Evolutionary conservation across 1,140 invertebrate species (phyloP).

Genomic region (Calycopis cecrops): DNA sequence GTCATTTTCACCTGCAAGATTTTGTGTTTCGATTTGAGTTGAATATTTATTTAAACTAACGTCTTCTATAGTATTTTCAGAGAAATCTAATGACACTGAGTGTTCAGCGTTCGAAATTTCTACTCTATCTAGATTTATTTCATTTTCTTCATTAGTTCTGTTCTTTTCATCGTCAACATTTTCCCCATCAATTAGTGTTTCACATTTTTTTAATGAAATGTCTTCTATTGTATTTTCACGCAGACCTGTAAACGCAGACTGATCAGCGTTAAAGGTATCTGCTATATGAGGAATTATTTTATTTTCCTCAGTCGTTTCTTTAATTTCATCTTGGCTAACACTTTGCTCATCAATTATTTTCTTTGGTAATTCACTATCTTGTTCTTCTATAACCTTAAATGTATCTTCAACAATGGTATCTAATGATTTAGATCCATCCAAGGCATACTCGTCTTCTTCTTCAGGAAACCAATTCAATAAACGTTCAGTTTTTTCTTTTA

Average conservation of each 20-base stretch:
- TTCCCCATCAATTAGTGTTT: neutral
- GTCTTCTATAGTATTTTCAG: too few species aligned
- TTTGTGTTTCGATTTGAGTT: too few species aligned
- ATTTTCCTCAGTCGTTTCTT: neutral
- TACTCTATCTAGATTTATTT: too few species aligned
- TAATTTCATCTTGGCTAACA: neutral
- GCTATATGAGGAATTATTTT: neutral
- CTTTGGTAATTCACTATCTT: slow-evolving; percentile 8
- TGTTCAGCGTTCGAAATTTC: too few species aligned
- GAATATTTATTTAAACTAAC: too few species aligned
- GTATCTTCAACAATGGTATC: neutral
- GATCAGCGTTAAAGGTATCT: neutral
- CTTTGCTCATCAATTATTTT: too few species aligned
- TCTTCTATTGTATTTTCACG: too few species aligned
- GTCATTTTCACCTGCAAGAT: too few species aligned
- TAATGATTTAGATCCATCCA: neutral
- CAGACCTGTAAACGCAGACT: too few species aligned
- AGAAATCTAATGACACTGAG: too few species aligned
- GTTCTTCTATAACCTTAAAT: neutral
- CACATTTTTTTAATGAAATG: too few species aligned
- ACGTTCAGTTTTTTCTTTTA: slow-evolving; percentile 50
- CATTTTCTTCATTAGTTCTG: neutral
- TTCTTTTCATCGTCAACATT: neutral
- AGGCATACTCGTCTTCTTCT: slow-evolving; percentile 34
- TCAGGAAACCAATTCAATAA: slow-evolving; percentile 60